Evolutionary conservation across 2,113 vertebrate species (phyloP).

Genomic region (Pagrus major): DNA sequence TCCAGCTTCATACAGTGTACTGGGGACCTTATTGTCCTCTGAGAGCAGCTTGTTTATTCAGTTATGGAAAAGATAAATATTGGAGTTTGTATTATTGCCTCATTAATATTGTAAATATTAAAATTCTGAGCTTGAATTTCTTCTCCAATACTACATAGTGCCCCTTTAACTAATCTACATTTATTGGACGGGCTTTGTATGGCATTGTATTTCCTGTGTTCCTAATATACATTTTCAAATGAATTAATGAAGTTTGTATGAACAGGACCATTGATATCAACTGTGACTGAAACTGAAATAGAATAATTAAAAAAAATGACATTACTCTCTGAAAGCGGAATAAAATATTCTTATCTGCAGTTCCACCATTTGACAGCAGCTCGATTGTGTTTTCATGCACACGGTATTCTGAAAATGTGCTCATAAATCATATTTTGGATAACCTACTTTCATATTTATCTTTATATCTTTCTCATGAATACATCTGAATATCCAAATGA

Average conservation of each 20-base stretch:
- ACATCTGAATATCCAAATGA: conserved; percentile 26
- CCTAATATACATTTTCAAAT: not conserved
- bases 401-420: not conserved
- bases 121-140: too few species aligned
- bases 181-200: too few species aligned
- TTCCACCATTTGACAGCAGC: not conserved
- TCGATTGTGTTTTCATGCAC: not conserved
- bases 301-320: not conserved
- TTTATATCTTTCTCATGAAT: conserved; percentile 31
- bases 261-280: not conserved
- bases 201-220: not conserved
- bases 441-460: conserved; percentile 6
- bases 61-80: too few species aligned
- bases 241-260: not conserved
- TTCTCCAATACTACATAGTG: too few species aligned
- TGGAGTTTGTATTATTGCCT: too few species aligned
- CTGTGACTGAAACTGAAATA: not conserved
- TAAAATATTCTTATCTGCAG: not conserved
- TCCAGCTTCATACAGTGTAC: too few species aligned
- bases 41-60: too few species aligned
- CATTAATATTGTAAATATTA: too few species aligned
- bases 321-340: not conserved
- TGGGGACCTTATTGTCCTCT: too few species aligned
- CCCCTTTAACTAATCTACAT: too few species aligned
- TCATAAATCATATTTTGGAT: conserved; percentile 14